Percentiles rank a stretch among this genome's conserved stretches.
phyloP scores from a whole-genome alignment of 2,113 vertebrate genomes.

The Haplotaxodon microlepis region DNA sequence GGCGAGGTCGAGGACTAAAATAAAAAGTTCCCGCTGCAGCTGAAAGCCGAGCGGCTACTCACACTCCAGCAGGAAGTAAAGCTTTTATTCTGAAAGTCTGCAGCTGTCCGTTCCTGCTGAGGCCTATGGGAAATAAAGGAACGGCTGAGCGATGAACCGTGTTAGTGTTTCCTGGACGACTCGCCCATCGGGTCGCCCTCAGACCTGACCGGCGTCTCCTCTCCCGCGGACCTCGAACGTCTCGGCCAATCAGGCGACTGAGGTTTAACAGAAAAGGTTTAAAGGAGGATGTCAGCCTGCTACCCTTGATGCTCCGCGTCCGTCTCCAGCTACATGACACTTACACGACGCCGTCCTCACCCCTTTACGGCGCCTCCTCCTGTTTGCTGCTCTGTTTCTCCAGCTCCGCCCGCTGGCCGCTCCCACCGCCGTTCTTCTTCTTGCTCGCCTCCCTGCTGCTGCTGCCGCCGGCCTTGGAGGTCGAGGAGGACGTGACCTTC shows the following conservation, averaged over 20 bases:
- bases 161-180: not conserved
- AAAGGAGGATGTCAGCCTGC: not conserved
- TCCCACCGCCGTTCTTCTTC: slow-evolving; percentile 8
- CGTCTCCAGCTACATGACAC: not conserved
- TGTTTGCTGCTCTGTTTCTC: slow-evolving; percentile 63
- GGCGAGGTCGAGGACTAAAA: not conserved
- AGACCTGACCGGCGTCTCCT: not conserved
- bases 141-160: not conserved
- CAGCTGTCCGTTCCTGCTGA: not conserved
- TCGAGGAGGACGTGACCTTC: slow-evolving; percentile 3
- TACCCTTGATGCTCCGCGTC: slow-evolving; percentile 9
- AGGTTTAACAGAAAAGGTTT: slow-evolving; percentile 2
- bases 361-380: slow-evolving; percentile 32
- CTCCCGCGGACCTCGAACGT: not conserved
- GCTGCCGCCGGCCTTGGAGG: not conserved
- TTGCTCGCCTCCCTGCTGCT: not conserved
- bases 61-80: not conserved
- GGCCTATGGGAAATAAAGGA: not conserved
- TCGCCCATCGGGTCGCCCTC: not conserved
- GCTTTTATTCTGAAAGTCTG: slow-evolving; percentile 14
- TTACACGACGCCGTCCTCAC: not conserved
- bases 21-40: not conserved
- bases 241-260: not conserved
- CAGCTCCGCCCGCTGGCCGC: slow-evolving; percentile 55
- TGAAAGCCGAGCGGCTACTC: not conserved